A percentile compares a stretch with the other conserved stretches of the same genome.
Evolutionary conservation across 2,797 vertebrate genomes (phyloP).

Genomic region (Benthosema pterotum): DNA sequence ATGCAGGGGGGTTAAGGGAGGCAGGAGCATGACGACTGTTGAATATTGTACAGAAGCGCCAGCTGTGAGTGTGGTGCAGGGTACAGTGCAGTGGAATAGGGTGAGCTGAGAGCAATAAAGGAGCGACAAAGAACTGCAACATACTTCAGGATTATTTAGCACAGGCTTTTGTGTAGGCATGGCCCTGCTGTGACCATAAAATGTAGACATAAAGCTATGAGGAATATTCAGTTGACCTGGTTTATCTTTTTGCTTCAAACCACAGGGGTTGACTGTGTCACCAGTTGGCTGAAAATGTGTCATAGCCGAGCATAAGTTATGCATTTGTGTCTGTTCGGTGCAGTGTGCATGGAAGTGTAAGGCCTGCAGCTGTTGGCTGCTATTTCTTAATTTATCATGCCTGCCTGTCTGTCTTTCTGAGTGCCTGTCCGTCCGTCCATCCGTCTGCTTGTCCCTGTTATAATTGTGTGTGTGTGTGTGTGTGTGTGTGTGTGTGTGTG

Average conservation of each 20-base stretch:
- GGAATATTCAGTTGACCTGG: constrained; percentile 77
- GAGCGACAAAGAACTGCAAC: constrained; percentile 45
- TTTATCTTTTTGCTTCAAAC: constrained; percentile 69
- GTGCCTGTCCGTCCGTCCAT: constrained; percentile 9
- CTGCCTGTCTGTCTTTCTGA: constrained; percentile 20
- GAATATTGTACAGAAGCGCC: constrained; percentile 84
- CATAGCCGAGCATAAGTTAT: constrained; percentile 44
- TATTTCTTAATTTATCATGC: not conserved
- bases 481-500: constrained; percentile 8
- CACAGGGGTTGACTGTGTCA: constrained; percentile 54
- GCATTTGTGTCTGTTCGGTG: constrained; percentile 32
- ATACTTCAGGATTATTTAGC: constrained; percentile 50
- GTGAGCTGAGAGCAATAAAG: constrained; percentile 46
- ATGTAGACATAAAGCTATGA: constrained; percentile 70
- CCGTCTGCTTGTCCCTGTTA: not conserved
- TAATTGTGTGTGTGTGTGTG: constrained; percentile 5
- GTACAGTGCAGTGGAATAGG: constrained; percentile 58
- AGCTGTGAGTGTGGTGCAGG: constrained; percentile 74
- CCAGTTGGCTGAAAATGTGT: constrained; percentile 60
- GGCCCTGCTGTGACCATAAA: constrained; percentile 49
- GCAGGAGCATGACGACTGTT: constrained; percentile 79
- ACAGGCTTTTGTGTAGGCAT: constrained; percentile 31
- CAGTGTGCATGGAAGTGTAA: constrained; percentile 43
- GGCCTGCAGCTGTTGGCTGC: constrained; percentile 18
- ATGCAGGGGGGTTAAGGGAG: constrained; percentile 43